Evolutionary conservation across 2,113 vertebrate species (phyloP), one percentile per base, ranked within the genome.

Genomic region (Eretmochelys imbricata): DNA sequence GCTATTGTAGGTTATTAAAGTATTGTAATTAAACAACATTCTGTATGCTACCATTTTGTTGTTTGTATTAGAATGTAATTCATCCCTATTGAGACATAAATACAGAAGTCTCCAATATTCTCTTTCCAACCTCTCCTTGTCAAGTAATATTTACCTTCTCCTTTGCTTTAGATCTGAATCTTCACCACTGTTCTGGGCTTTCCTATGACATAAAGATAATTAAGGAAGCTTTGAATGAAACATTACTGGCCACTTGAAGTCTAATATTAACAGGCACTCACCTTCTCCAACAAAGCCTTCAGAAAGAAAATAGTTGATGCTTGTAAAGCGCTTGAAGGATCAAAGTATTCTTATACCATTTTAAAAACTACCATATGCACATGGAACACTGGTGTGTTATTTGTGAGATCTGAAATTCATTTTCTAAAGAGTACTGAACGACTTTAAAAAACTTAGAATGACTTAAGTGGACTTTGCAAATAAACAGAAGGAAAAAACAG

Each of bases 141-240:
- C 48, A n/a, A 53, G 59, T 19, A 6, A 59, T 86, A 96, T 95
- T 98, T 98, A 99, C 98, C 98, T 98, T 97, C 99, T 98, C 96
- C 98, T 98, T 79, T 98, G 98, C 94, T 99, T 99, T 97, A 98
- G 97, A 95, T 98, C 98, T 69, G 98, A 98, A 93, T 99, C 98
- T 94, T 99, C 98, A 3, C 98, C 97, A 93, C 98, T 98, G 95
- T 98, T 98, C 89, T 98, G 98, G 93, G 97, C 98, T 97, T 98
- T 99, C 98, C 99, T 99, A 92, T 79, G 81, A 91, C 53, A 97
- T 65, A 96, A 35, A 78, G 92, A 93, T 31, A 91, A 89, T 94
- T 78, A 88, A 96, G 48, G 55, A 97, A 72, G 46, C 96, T 93
- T 46, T 94, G 53, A 90, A 82, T 94, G 62, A 97, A 91, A 88